These are phyloP conservation scores for Anolis carolinensis DNA, from an alignment of 2,113 vertebrate genomes.

Conservation along the genomic window DNA sequence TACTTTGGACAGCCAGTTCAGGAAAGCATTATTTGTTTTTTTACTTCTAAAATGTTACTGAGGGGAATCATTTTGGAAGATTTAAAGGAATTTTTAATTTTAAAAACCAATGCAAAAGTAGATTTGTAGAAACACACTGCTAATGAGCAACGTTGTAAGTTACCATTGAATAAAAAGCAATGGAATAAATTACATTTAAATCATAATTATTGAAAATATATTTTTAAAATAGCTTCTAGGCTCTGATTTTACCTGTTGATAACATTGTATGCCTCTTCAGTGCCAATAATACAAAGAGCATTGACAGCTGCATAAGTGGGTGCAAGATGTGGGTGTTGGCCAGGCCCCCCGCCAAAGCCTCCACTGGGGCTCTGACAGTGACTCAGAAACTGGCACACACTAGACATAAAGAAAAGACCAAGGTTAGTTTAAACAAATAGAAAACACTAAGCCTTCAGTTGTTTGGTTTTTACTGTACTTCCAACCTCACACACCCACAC, in stretches of 20 bases:
- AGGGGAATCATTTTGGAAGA: no score
- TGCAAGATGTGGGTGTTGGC: slow-evolving; percentile 93
- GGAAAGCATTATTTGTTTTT: not conserved
- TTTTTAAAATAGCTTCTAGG: no score
- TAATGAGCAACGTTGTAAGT: no score
- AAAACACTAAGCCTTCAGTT: not conserved
- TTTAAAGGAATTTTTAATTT: no score
- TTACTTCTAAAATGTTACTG: no score
- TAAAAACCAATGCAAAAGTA: no score
- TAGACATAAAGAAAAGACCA: slow-evolving; percentile 48
- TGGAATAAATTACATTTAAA: no score
- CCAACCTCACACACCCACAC: no score
- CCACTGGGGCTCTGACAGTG: slow-evolving; percentile 89
- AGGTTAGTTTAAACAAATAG: not conserved
- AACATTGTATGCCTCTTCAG: slow-evolving; percentile 87
- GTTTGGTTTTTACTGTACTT: no score
- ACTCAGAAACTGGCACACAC: slow-evolving; percentile 91
- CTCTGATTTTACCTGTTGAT: slow-evolving; percentile 85
- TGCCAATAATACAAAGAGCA: slow-evolving; percentile 94
- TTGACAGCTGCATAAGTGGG: slow-evolving; percentile 95
- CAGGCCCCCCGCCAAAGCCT: slow-evolving; percentile 91
- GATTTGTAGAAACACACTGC: no score
- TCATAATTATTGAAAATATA: no score
- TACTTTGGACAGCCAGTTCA: not conserved
- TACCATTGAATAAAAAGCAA: no score